These are phyloP conservation scores for Xiphydria camelus DNA, from an alignment of 2,888 invertebrate genomes.

Conservation along the genomic window DNA sequence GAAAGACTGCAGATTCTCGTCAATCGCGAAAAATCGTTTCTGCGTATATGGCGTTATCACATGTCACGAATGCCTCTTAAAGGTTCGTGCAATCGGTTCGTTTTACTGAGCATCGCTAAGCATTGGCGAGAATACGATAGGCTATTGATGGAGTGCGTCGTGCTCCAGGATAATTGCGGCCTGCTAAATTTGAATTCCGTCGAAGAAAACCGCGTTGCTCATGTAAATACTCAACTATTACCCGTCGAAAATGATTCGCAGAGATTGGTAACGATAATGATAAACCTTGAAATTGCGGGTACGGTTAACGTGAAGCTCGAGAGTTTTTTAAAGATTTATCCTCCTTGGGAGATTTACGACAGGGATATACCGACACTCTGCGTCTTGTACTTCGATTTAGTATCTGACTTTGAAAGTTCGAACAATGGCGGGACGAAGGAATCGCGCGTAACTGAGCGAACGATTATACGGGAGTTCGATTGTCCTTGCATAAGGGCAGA, in stretches of 20 bases:
- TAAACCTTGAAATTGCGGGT: conserved; percentile 38
- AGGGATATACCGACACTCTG: conserved; percentile 24
- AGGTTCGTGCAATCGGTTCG: conserved; percentile 20
- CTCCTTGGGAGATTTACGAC: conserved; percentile 43
- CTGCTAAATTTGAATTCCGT: conserved; percentile 22
- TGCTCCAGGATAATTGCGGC: conserved; percentile 34
- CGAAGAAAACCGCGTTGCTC: background rate
- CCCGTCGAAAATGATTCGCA: background rate
- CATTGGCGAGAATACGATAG: conserved; percentile 27
- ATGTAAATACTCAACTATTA: background rate
- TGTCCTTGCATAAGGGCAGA: conserved; percentile 37
- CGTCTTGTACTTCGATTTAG: conserved; percentile 33
- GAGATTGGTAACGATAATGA: conserved; percentile 29
- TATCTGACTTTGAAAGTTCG: conserved; percentile 3
- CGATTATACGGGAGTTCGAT: conserved; percentile 28
- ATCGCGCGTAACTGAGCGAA: background rate
- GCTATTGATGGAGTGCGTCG: conserved; percentile 32
- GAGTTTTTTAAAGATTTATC: conserved; percentile 36
- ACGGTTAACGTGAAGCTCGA: conserved; percentile 26
- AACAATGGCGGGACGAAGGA: background rate
- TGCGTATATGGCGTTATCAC: conserved; percentile 47
- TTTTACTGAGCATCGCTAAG: conserved; percentile 29
- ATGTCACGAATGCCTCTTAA: conserved; percentile 27
- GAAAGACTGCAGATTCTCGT: conserved; percentile 36
- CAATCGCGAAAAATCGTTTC: conserved; percentile 31